Percentiles rank a stretch among this genome's conserved stretches.
phyloP scores from a whole-genome alignment of 2,888 invertebrate species.

The Dyspetes luteomarginatus region DNA sequence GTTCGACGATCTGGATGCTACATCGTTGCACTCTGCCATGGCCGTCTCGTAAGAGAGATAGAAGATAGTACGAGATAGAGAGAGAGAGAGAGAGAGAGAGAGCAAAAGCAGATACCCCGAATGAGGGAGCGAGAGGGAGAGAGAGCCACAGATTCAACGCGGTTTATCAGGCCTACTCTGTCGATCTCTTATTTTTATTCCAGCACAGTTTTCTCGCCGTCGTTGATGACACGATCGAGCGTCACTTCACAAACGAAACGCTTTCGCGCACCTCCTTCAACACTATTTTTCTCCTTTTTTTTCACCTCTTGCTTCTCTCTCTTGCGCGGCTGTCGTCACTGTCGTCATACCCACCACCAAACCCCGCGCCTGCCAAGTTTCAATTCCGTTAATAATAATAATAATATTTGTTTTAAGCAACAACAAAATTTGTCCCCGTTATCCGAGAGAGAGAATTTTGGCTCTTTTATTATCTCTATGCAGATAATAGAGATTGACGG shows the following conservation, averaged over 20 bases:
- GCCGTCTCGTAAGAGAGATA: constrained; percentile 48
- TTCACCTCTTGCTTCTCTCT: constrained; percentile 52
- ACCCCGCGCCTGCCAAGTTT: constrained; percentile 26
- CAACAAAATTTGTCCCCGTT: constrained; percentile 3
- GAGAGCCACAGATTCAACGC: constrained; percentile 29
- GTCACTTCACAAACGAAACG: constrained; percentile 41
- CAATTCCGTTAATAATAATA: constrained; percentile 33
- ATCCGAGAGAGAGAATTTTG: neutral
- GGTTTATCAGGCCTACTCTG: constrained; percentile 35
- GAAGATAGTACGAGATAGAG: constrained; percentile 30
- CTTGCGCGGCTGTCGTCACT: constrained; percentile 59
- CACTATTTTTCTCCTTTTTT: constrained; percentile 50
- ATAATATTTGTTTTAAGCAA: constrained; percentile 28
- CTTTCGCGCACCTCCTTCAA: constrained; percentile 59
- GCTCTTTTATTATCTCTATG: constrained; percentile 5
- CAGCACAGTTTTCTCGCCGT: constrained; percentile 38
- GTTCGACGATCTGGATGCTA: constrained; percentile 67
- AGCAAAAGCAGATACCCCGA: constrained; percentile 22
- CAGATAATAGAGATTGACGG: constrained; percentile 69
- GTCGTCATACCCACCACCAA: too few species aligned
- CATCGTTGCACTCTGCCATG: constrained; percentile 65
- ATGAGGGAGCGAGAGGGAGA: neutral
- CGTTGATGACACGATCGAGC: constrained; percentile 41
- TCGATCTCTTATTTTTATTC: constrained; percentile 62
- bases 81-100: constrained; percentile 31